phyloP scores from a whole-genome alignment of 2,888 invertebrate genomes.

The Lutraria lutraria region DNA sequence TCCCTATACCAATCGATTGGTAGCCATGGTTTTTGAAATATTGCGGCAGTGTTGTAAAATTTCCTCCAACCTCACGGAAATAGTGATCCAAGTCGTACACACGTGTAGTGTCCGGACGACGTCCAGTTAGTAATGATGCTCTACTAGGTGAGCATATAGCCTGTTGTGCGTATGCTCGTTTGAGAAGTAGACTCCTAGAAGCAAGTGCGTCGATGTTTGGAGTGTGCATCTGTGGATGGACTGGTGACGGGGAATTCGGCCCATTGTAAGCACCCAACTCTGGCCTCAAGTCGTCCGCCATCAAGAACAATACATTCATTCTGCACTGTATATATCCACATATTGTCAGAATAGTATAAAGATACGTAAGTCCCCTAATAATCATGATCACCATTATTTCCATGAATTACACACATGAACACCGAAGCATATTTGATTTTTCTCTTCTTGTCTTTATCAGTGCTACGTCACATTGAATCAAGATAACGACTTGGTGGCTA shows the following conservation, averaged over 20 bases:
- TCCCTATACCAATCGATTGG: slow-evolving; percentile 64
- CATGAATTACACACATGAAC: too few species aligned
- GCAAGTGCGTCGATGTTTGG: slow-evolving; percentile 74
- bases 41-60: slow-evolving; percentile 72
- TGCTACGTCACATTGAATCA: too few species aligned
- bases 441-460: too few species aligned
- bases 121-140: slow-evolving; percentile 70
- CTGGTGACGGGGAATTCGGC: slow-evolving; percentile 61
- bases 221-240: slow-evolving; percentile 87
- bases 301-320: slow-evolving; percentile 68
- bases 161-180: slow-evolving; percentile 69
- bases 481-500: too few species aligned
- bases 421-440: too few species aligned
- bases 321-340: not conserved
- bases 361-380: too few species aligned
- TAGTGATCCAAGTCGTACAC: slow-evolving; percentile 56
- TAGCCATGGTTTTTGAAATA: slow-evolving; percentile 73
- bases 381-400: too few species aligned
- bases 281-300: slow-evolving; percentile 65
- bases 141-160: slow-evolving; percentile 68
- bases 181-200: slow-evolving; percentile 65
- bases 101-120: slow-evolving; percentile 74
- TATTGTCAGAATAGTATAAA: not conserved
- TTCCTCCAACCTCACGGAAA: slow-evolving; percentile 70
- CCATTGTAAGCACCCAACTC: slow-evolving; percentile 60